Conservation (phyloP, 2,113 vertebrate species). For the Cepphus grylle region DNA sequence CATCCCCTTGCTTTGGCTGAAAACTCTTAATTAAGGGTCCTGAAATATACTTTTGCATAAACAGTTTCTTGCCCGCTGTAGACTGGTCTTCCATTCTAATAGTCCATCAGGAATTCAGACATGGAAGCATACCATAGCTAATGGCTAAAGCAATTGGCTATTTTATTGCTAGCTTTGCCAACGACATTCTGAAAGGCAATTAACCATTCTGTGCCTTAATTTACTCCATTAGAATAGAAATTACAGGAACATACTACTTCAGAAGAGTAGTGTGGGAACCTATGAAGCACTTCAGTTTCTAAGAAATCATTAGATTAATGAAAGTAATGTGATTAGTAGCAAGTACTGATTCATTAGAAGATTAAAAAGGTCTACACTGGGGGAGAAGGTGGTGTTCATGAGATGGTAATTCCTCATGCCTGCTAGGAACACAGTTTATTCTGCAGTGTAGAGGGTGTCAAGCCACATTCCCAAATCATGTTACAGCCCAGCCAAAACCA, state of each 20-base stretch:
- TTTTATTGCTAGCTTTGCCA: neutral
- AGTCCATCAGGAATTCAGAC: neutral
- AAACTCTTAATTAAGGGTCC: neutral
- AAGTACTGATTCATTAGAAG: neutral
- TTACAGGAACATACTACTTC: neutral
- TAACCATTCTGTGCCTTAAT: neutral
- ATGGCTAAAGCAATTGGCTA: neutral
- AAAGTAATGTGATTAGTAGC: neutral
- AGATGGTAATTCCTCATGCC: neutral
- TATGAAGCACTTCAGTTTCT: neutral
- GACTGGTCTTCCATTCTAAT: neutral
- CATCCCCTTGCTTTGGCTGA: neutral
- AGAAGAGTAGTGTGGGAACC: neutral
- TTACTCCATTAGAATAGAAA: neutral
- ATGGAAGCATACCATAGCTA: neutral
- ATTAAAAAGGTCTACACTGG: neutral
- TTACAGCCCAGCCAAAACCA: neutral
- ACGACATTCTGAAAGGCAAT: neutral
- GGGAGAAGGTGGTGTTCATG: neutral
- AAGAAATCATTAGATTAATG: neutral
- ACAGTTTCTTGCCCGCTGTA: neutral
- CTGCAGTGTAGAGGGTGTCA: neutral
- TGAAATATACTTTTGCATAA: neutral
- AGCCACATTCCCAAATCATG: constrained; percentile 18
- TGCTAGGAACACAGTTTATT: neutral